A percentile compares a stretch with the other conserved stretches of the same genome.
Evolutionary conservation across 2,888 invertebrate species (phyloP).

Genomic region (Atherix ibis): DNA sequence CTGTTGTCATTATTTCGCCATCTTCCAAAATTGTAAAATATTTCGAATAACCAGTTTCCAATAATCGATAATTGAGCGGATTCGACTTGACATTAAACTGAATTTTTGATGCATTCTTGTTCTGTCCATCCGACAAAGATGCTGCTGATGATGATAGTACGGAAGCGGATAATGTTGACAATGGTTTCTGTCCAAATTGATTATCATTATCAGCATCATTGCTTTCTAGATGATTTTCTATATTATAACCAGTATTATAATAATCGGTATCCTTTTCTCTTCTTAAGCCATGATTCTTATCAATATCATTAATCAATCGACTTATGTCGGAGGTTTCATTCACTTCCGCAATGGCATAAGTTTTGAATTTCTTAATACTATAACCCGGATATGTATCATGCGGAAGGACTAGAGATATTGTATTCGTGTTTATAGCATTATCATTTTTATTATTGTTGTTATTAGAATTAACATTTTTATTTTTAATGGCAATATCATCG

Average conservation of each 20-base stretch:
- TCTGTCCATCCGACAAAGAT: slow-evolving; percentile 7
- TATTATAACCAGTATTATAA: no score
- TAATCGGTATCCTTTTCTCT: no score
- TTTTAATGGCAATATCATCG: slow-evolving; percentile 3
- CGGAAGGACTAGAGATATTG: slow-evolving; percentile 47
- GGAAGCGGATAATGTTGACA: slow-evolving; percentile 5
- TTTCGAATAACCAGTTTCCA: slow-evolving; percentile 67
- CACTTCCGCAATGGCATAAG: slow-evolving; percentile 21
- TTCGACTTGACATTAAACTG: slow-evolving; percentile 24
- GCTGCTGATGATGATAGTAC: slow-evolving; percentile 4
- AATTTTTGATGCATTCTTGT: slow-evolving; percentile 4
- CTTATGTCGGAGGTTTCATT: no score
- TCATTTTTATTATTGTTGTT: no score
- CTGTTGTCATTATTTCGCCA: slow-evolving; percentile 81
- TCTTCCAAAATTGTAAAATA: slow-evolving; percentile 78
- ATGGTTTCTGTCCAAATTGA: no score
- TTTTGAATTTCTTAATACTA: slow-evolving; percentile 63
- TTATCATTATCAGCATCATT: no score
- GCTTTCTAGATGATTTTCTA: no score
- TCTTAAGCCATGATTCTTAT: no score
- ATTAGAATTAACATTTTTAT: slow-evolving; percentile 6
- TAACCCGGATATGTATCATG: slow-evolving; percentile 83
- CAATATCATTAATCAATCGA: neutral
- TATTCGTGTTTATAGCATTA: slow-evolving; percentile 19
- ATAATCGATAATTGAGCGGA: slow-evolving; percentile 39